phyloP scores from a whole-genome alignment of 2,113 vertebrate genomes.

The Phodopus roborovskii region DNA sequence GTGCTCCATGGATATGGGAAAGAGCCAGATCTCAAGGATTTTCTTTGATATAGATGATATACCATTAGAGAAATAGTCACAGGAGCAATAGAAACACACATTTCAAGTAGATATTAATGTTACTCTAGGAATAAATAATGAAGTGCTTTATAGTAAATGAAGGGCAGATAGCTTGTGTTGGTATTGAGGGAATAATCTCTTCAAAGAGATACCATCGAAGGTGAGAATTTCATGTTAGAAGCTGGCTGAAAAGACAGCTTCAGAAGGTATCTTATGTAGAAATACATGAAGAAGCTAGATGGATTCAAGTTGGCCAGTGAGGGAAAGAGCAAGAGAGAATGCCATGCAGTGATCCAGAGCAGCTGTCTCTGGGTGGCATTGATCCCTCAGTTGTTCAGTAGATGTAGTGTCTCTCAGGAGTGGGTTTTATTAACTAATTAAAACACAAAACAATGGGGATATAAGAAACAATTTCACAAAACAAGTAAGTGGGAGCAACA shows the following conservation, averaged over 20 bases:
- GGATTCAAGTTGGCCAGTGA: neutral
- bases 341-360: accelerated
- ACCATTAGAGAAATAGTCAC: neutral
- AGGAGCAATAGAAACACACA: neutral
- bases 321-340: neutral
- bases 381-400: neutral
- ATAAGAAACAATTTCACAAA: neutral
- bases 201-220: neutral
- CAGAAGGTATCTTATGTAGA: neutral
- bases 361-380: neutral
- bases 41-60: neutral
- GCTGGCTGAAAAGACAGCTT: neutral
- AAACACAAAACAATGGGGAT: neutral
- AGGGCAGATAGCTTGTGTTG: neutral
- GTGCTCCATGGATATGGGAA: neutral
- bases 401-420: neutral
- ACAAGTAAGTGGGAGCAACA: neutral
- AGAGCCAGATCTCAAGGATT: neutral
- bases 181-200: neutral
- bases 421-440: neutral
- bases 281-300: neutral
- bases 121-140: neutral
- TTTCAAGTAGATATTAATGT: neutral
- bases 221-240: neutral
- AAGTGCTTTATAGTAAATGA: neutral